phyloP scores from a whole-genome alignment of 2,797 vertebrate genomes.

The Anolis apletophallus region DNA sequence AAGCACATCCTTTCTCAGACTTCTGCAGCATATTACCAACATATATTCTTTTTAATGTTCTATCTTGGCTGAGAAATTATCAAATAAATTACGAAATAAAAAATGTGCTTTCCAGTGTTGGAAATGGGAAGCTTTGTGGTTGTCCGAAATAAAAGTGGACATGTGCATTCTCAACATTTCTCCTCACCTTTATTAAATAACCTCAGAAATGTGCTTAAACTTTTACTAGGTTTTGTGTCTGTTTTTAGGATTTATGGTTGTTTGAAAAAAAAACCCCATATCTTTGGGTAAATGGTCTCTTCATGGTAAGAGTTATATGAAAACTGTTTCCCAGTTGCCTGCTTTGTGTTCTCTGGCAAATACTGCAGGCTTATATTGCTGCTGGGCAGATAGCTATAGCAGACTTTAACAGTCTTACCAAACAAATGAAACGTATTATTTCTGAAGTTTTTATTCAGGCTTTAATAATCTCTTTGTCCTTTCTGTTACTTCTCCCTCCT shows the following conservation, averaged over 20 bases:
- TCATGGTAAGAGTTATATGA: conserved; percentile 64
- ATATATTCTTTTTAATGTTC: neutral
- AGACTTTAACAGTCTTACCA: conserved; percentile 66
- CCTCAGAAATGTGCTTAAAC: conserved; percentile 53
- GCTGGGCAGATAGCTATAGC: conserved; percentile 70
- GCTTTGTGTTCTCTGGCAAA: conserved; percentile 69
- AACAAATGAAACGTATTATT: conserved; percentile 69
- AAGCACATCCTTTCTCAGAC: neutral
- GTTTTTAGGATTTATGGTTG: conserved; percentile 65
- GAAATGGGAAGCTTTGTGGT: rapidly evolving
- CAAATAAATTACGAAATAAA: neutral
- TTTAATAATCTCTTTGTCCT: conserved; percentile 66
- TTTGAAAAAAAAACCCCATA: conserved; percentile 55
- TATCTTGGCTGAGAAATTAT: neutral
- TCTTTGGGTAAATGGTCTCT: conserved; percentile 65
- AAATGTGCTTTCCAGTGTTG: neutral
- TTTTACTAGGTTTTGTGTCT: conserved; percentile 53
- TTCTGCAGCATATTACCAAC: neutral
- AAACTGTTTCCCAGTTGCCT: conserved; percentile 70
- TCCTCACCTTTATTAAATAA: conserved; percentile 54
- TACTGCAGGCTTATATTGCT: conserved; percentile 63
- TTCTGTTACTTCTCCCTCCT: conserved; percentile 61
- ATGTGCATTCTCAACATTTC: conserved; percentile 2
- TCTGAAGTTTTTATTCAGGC: conserved; percentile 67
- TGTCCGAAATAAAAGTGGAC: neutral